Conservation (phyloP, 2,113 vertebrate species). For the Alethe diademata region DNA sequence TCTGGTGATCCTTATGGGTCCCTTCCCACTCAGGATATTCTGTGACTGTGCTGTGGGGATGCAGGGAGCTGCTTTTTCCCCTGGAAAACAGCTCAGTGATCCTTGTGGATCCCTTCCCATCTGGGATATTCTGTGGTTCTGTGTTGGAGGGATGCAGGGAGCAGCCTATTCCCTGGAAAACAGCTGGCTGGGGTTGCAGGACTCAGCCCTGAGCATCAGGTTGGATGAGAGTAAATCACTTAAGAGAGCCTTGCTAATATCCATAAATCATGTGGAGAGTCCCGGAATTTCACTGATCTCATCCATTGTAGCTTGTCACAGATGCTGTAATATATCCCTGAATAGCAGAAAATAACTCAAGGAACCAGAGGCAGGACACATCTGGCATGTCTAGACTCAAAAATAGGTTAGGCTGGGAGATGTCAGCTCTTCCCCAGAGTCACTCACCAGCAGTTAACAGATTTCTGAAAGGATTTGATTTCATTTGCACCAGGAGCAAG, state of each 20-base stretch:
- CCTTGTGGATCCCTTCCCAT: not conserved
- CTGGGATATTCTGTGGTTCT: accelerated
- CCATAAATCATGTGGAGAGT: not conserved
- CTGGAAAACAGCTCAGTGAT: not conserved
- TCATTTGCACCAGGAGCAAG: not conserved
- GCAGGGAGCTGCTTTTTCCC: not conserved
- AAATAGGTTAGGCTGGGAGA: not conserved
- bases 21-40: accelerated
- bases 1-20: not conserved
- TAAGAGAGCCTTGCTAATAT: not conserved
- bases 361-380: conserved; percentile 7
- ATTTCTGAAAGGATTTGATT: not conserved
- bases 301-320: not conserved
- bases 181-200: not conserved
- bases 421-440: conserved; percentile 1
- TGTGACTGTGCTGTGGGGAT: not conserved
- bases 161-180: not conserved
- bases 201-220: not conserved
- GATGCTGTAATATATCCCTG: not conserved
- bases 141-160: not conserved
- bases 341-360: not conserved
- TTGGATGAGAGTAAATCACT: not conserved
- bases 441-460: not conserved
- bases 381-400: conserved; percentile 17
- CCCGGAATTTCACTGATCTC: not conserved